These are phyloP conservation scores for Graptemys geographica DNA, from an alignment of 2,797 vertebrate genomes.

Conservation along the genomic window DNA sequence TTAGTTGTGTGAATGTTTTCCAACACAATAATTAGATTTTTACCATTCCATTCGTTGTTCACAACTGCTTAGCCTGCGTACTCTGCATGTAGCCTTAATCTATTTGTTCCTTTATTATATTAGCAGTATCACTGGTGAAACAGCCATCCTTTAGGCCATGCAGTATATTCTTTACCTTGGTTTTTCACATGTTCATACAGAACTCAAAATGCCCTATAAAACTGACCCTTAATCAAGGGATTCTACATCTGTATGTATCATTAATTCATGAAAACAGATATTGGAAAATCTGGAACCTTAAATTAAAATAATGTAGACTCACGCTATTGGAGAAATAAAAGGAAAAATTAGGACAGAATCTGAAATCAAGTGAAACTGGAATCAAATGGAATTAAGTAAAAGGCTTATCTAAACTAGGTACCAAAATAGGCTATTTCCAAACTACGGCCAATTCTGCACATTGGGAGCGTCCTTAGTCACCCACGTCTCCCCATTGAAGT, in stretches of 20 bases:
- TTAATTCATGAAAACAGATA: background rate
- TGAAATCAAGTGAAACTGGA: background rate
- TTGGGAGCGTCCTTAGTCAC: background rate
- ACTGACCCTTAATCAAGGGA: background rate
- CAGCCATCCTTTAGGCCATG: background rate
- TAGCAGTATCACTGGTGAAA: background rate
- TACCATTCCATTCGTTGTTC: background rate
- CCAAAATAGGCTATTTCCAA: background rate
- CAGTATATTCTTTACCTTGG: background rate
- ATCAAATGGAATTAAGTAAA: background rate
- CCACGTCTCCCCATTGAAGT: background rate
- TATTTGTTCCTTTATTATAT: background rate
- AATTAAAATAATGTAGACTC: background rate
- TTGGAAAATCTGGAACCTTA: background rate
- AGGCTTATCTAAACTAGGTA: background rate
- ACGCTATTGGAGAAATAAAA: background rate
- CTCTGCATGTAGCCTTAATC: background rate
- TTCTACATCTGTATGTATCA: background rate
- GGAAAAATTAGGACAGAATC: background rate
- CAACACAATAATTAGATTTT: background rate
- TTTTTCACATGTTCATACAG: background rate
- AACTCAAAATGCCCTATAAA: background rate
- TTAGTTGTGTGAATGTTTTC: background rate
- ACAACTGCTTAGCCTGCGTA: background rate
- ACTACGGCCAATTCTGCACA: background rate